Evolutionary conservation across 2,797 vertebrate species (phyloP), one percentile per base, ranked within the genome.

Genomic region (Lycodopsis pacificus): DNA sequence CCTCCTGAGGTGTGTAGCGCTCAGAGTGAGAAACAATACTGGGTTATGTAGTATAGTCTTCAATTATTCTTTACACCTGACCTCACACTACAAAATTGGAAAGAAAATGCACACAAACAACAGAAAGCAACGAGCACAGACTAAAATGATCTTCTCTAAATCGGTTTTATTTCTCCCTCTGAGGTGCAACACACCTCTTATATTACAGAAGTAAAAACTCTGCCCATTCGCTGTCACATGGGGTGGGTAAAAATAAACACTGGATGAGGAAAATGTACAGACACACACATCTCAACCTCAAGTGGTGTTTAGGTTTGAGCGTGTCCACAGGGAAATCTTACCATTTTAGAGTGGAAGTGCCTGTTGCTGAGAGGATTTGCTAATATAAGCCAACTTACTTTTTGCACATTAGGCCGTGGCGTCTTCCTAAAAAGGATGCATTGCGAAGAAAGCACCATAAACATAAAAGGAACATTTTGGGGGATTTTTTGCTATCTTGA

Each of bases 191-290:
- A 58, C 32, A 32, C 58, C 62, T 64, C 75, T 82, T 38, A 5
- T 22, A 77, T 84, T 72, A 53, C 72, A 81, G 71, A 75, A 57
- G 71, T 80, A 40, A 83, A 64, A 74, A 68, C 19, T 20, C 17
- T 19, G 19, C 9, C 48, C 65, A 58, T 38, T 34, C 58, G 32
- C n/a, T 67, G 48, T 56, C 71, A 56, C 42, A 34, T 5, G n/a
- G 6, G 11, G 8, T 32, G 12, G 3, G 12, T 2, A 22, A 49
- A 19, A 38, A 36, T 48, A 14, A 65, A 63, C 44, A 77, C 65
- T 48, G 46, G 46, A 10, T 20, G 48, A 19, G 20, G 19, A 49
- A 49, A 49, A 49, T 49, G 20, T 20, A 42, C 36, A 56, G 8
- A 66, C 38, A 63, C 66, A 74, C 22, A 32, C 51, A 30, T 22